Percentiles rank a stretch among this genome's conserved stretches.
phyloP scores from a whole-genome alignment of 1,140 invertebrate genomes.

The Eupeodes corollae region DNA sequence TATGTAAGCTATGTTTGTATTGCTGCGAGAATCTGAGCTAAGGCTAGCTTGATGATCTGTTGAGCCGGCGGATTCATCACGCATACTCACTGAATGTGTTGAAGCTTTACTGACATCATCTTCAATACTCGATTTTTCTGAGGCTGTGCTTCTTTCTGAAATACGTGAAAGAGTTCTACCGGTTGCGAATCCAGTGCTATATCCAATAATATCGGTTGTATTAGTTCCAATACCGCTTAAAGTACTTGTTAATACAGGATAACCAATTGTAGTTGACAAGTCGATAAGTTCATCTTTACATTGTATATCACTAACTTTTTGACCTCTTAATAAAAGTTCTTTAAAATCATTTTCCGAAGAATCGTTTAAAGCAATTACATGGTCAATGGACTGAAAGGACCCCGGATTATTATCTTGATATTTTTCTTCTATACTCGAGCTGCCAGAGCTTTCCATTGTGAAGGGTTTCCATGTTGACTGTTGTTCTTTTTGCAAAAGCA shows the following conservation, averaged over 20 bases:
- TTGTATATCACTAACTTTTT: constrained; percentile 42
- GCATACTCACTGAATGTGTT: constrained; percentile 62
- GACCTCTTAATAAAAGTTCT: constrained; percentile 30
- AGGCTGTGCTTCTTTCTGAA: constrained; percentile 75
- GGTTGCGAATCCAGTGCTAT: constrained; percentile 56
- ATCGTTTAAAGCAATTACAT: constrained; percentile 30
- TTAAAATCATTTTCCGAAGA: constrained; percentile 33
- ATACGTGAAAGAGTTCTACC: constrained; percentile 69
- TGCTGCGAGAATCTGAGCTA: constrained; percentile 65
- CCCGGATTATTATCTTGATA: constrained; percentile 54
- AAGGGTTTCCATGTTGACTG: constrained; percentile 71
- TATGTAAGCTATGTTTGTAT: constrained; percentile 54
- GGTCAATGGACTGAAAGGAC: constrained; percentile 15
- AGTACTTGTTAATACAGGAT: constrained; percentile 44
- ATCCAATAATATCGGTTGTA: constrained; percentile 56
- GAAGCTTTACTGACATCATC: constrained; percentile 77
- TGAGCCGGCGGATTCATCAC: constrained; percentile 69
- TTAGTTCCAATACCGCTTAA: constrained; percentile 41
- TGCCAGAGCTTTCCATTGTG: constrained; percentile 65
- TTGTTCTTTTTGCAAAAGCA: constrained; percentile 44
- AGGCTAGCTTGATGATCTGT: constrained; percentile 75
- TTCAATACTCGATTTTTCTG: constrained; percentile 64
- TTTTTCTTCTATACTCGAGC: constrained; percentile 69
- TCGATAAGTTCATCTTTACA: constrained; percentile 62
- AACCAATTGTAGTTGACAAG: constrained; percentile 58